A percentile compares a stretch with the other conserved stretches of the same genome.
phyloP scores from a whole-genome alignment of 1,140 invertebrate species.

The Drosophila pseudoananassae region DNA sequence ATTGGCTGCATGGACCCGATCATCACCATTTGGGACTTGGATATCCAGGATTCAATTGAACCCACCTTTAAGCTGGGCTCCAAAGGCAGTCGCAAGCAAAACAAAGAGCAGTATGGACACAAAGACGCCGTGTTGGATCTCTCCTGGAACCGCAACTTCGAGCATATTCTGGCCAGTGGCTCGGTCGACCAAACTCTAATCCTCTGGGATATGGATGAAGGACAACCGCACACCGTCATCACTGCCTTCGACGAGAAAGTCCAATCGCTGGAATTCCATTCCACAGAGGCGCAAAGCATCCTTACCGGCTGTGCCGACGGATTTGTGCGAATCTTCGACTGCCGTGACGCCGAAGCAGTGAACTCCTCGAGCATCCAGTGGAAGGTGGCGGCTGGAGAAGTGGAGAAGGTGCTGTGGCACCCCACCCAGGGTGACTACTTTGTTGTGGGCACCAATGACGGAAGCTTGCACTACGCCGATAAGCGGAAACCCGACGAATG shows the following conservation, averaged over 20 bases:
- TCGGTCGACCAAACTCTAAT: constrained; percentile 95
- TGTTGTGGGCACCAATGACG: constrained; percentile 91
- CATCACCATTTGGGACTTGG: constrained; percentile 97
- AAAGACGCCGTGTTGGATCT: constrained; percentile 95
- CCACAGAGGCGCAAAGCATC: constrained; percentile 91
- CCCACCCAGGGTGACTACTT: constrained; percentile 75
- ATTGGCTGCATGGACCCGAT: constrained; percentile 95
- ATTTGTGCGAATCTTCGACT: constrained; percentile 91
- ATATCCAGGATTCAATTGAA: constrained; percentile 95
- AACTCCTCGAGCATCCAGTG: constrained; percentile 87
- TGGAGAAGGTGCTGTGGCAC: constrained; percentile 96
- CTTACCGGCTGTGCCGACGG: constrained; percentile 90
- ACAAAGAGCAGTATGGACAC: constrained; percentile 89
- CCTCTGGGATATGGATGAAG: constrained; percentile 96
- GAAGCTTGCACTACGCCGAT: constrained; percentile 92
- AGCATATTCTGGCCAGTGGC: constrained; percentile 95
- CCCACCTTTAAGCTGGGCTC: constrained; percentile 92
- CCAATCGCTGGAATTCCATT: constrained; percentile 95
- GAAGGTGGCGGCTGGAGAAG: constrained; percentile 90
- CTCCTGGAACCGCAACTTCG: constrained; percentile 93
- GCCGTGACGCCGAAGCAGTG: constrained; percentile 86
- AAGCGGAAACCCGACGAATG: constrained; percentile 88
- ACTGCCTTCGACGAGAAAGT: constrained; percentile 92
- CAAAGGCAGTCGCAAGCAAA: constrained; percentile 90
- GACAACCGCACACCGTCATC: constrained; percentile 90